Evolutionary conservation across 2,888 invertebrate species (phyloP).

Genomic region (Sabatieria punctata): DNA sequence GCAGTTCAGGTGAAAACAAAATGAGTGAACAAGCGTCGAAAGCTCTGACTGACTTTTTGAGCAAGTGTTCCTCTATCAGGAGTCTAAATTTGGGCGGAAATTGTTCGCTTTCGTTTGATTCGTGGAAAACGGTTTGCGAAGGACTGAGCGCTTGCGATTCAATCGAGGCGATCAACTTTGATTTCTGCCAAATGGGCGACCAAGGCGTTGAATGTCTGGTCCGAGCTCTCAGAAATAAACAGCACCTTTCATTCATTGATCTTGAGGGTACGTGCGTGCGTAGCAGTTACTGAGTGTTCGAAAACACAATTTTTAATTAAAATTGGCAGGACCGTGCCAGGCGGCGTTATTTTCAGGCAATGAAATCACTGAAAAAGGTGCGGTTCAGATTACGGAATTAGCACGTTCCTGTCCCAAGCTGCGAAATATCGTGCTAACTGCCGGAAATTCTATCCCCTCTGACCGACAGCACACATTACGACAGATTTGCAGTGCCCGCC

Average conservation of each 20-base stretch:
- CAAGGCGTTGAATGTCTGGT: slow-evolving; percentile 19
- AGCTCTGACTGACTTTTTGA: too few species aligned
- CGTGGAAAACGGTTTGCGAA: too few species aligned
- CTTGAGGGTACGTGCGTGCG: slow-evolving; percentile 18
- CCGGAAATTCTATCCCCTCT: slow-evolving; percentile 17
- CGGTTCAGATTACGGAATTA: slow-evolving; percentile 20
- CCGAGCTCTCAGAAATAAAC: slow-evolving; percentile 22
- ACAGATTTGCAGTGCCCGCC: neutral
- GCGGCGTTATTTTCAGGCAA: neutral
- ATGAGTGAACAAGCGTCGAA: too few species aligned
- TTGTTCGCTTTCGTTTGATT: too few species aligned
- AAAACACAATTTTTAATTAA: neutral
- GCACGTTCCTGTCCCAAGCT: slow-evolving; percentile 18
- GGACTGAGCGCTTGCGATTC: slow-evolving; percentile 20
- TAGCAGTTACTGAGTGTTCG: neutral
- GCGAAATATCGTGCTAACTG: slow-evolving; percentile 21
- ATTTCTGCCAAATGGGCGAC: slow-evolving; percentile 26
- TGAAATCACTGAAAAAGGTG: slow-evolving; percentile 8
- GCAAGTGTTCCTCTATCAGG: too few species aligned
- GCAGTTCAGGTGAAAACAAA: too few species aligned
- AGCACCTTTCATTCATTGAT: slow-evolving; percentile 18
- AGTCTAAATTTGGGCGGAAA: too few species aligned
- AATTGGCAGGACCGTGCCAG: neutral
- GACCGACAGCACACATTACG: neutral
- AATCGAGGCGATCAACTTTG: slow-evolving; percentile 22